phyloP scores from a whole-genome alignment of 2,797 vertebrate genomes.

The Lateolabrax maculatus region DNA sequence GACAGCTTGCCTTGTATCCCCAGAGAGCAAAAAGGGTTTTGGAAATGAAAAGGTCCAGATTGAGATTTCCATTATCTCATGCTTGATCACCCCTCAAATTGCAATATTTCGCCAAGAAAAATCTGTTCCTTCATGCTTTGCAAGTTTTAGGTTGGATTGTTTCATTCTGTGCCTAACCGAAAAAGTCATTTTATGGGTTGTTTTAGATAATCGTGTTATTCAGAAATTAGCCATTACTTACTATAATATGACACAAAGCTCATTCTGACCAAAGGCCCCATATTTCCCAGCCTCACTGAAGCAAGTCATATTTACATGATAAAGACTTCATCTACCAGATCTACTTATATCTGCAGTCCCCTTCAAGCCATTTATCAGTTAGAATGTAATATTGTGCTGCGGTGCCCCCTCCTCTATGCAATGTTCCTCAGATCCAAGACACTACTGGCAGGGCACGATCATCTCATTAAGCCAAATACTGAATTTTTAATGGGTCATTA shows the following conservation, averaged over 20 bases:
- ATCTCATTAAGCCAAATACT: slow-evolving; percentile 75
- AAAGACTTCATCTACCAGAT: slow-evolving; percentile 69
- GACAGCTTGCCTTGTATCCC: slow-evolving; percentile 67
- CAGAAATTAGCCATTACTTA: slow-evolving; percentile 74
- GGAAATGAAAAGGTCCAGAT: slow-evolving; percentile 73
- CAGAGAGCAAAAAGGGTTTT: slow-evolving; percentile 39
- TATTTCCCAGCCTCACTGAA: slow-evolving; percentile 60
- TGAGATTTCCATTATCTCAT: slow-evolving; percentile 75
- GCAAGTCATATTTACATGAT: slow-evolving; percentile 76
- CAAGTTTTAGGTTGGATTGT: slow-evolving; percentile 63
- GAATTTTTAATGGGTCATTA: slow-evolving; percentile 81
- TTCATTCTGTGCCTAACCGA: slow-evolving; percentile 56
- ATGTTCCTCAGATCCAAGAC: slow-evolving; percentile 57
- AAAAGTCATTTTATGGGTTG: slow-evolving; percentile 72
- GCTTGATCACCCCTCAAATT: slow-evolving; percentile 78
- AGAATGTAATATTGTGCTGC: slow-evolving; percentile 50
- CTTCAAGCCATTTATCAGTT: slow-evolving; percentile 61
- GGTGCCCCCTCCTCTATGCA: slow-evolving; percentile 17
- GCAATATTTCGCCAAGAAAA: slow-evolving; percentile 71
- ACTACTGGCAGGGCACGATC: slow-evolving; percentile 61
- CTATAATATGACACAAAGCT: slow-evolving; percentile 72
- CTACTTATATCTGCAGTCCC: slow-evolving; percentile 51
- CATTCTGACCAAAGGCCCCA: slow-evolving; percentile 67
- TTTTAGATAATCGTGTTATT: slow-evolving; percentile 72
- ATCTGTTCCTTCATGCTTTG: slow-evolving; percentile 75